Evolutionary conservation across 2,888 invertebrate species (phyloP), one percentile per base, ranked within the genome.

Genomic region (Lordiphosa andalusiaca): DNA sequence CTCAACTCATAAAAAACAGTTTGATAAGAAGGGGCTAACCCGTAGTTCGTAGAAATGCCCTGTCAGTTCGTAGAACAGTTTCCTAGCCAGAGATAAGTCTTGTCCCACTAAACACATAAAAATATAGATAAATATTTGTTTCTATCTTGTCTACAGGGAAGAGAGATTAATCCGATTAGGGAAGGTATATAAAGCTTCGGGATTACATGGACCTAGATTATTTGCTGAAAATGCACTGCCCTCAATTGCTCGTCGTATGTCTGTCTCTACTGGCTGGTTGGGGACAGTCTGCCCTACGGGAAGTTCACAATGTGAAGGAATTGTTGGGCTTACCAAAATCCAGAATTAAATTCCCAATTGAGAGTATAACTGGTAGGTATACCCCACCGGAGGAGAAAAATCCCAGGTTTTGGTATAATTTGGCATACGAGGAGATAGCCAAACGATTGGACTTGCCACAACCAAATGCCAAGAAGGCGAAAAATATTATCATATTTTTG

Each of bases 401-500:
- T 35, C 53, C 73, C 0, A 52, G 69, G 23, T 84, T 72, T 52
- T 84, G 85, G 85, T 69, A 71, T 33, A 41, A 81, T 2, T 41
- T 69, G 40, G 73, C 81, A 19, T 46, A 73, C 12, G 59, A 59
- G 10, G 74, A 81, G 50, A 36, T 83, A 4, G 66, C 54, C 10
- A 66, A 71, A 35, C 56, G 62, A 23, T 53, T 83, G n/a, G 23
- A 50, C 16, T 38, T 51, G 7, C 60, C 64, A 0, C 69, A 83
- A 6, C 54, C 48, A 2, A 63, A 56, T 23, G 13, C 30, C 0
- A 60, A 51, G 35, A 50, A 47, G 33, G 87, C 86, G 1, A 87
- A 86, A 51, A 86, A 87, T 51, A 4, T 87, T 0, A 87, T 87
- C 2, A 39, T 87, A 21, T 87, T 87, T 41, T 38, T 87, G 33